Percentiles rank a stretch among this genome's conserved stretches.
Conservation (phyloP, 2,888 invertebrate species). For the Mythimna impura region DNA sequence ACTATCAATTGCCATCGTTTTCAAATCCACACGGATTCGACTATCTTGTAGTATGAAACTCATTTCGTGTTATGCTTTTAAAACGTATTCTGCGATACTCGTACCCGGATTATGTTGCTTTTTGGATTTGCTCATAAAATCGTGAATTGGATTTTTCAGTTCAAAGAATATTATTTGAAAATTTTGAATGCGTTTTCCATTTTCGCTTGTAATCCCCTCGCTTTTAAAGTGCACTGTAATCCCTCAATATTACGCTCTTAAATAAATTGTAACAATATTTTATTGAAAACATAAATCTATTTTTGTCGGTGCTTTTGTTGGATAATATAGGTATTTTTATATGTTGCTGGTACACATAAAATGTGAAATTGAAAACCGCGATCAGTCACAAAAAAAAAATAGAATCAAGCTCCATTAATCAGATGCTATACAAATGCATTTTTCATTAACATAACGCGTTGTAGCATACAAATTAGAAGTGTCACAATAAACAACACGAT, state of each 20-base stretch:
- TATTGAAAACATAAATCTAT: constrained; percentile 42
- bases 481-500: constrained; percentile 10
- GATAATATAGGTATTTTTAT: neutral
- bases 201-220: constrained; percentile 42
- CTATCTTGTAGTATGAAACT: constrained; percentile 57
- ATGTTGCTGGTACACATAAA: constrained; percentile 6
- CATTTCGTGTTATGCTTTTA: constrained; percentile 55
- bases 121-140: constrained; percentile 32
- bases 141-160: constrained; percentile 30
- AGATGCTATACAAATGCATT: neutral
- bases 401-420: neutral
- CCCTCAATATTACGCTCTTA: constrained; percentile 49
- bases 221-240: constrained; percentile 58
- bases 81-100: constrained; percentile 40
- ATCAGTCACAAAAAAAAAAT: neutral
- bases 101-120: constrained; percentile 33
- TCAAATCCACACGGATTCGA: constrained; percentile 64
- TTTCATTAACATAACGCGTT: constrained; percentile 15
- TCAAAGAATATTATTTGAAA: constrained; percentile 31
- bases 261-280: constrained; percentile 35
- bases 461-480: constrained; percentile 14
- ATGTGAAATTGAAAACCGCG: constrained; percentile 22
- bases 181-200: constrained; percentile 38
- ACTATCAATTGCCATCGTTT: constrained; percentile 70
- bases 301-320: constrained; percentile 14